Percentiles rank a stretch among this genome's conserved stretches.
phyloP scores from a whole-genome alignment of 2,888 invertebrate species.

The Dolichopus griseipennis region DNA sequence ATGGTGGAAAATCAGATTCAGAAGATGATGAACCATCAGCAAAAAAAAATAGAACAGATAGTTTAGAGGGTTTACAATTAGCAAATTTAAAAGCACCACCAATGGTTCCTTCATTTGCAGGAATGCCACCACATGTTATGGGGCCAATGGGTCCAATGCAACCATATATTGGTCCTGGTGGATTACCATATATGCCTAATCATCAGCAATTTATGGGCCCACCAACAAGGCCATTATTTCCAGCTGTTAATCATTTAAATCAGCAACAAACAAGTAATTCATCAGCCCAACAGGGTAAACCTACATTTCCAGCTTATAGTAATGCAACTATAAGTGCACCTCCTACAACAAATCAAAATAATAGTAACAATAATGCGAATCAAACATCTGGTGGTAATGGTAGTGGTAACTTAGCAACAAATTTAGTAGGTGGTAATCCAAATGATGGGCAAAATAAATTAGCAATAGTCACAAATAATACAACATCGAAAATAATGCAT shows the following conservation, averaged over 20 bases:
- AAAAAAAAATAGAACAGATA: conserved; percentile 64
- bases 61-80: conserved; percentile 27
- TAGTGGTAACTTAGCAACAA: background rate
- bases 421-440: conserved; percentile 21
- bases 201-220: conserved; percentile 49
- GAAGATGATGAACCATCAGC: conserved; percentile 76
- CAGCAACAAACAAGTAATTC: conserved; percentile 36
- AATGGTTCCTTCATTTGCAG: conserved; percentile 49
- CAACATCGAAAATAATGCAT: conserved; percentile 83
- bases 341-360: conserved; percentile 50
- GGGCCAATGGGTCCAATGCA: conserved; percentile 62
- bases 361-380: conserved; percentile 44
- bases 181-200: conserved; percentile 50
- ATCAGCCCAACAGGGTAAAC: conserved; percentile 53
- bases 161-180: conserved; percentile 61
- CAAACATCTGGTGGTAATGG: conserved; percentile 29
- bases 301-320: conserved; percentile 72
- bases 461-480: conserved; percentile 68
- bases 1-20: conserved; percentile 66
- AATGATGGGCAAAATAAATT: conserved; percentile 38
- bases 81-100: conserved; percentile 44
- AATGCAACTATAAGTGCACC: conserved; percentile 71
- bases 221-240: conserved; percentile 70
- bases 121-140: conserved; percentile 52
- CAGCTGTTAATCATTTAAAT: conserved; percentile 58